Conservation (phyloP, 2,113 vertebrate species). For the Chitala chitala region DNA sequence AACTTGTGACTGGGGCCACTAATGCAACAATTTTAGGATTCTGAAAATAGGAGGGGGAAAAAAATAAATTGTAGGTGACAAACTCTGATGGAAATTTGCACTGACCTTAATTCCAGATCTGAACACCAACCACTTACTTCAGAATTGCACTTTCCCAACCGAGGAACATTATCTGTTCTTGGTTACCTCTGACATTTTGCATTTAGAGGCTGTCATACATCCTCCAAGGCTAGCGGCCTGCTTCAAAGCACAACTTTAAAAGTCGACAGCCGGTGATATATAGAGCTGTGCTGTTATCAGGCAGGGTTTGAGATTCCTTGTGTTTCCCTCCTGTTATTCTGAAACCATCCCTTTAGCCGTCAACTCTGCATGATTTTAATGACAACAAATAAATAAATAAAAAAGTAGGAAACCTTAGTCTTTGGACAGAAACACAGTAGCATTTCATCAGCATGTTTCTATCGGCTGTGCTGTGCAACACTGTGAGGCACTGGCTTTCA, state of each 20-base stretch:
- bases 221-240: conserved; percentile 13
- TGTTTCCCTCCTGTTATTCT: neutral
- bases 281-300: conserved; percentile 3
- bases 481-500: neutral
- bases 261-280: neutral
- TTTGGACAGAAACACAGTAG: neutral
- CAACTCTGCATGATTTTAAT: neutral
- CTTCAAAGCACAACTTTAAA: conserved; percentile 20
- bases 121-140: conserved; percentile 22
- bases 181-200: conserved; percentile 36
- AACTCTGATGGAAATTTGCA: conserved; percentile 27
- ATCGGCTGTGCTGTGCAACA: neutral
- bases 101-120: conserved; percentile 32
- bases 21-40: neutral
- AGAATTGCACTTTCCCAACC: conserved; percentile 19
- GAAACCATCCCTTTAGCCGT: neutral
- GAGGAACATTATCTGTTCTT: conserved; percentile 29
- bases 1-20: neutral
- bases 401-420: neutral
- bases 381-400: neutral
- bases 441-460: neutral
- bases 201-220: conserved; percentile 32
- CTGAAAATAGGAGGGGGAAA: neutral
- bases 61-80: conserved; percentile 28
- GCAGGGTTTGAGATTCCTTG: neutral